phyloP scores from a whole-genome alignment of 2,113 vertebrate genomes.

The Heliornis fulica region DNA sequence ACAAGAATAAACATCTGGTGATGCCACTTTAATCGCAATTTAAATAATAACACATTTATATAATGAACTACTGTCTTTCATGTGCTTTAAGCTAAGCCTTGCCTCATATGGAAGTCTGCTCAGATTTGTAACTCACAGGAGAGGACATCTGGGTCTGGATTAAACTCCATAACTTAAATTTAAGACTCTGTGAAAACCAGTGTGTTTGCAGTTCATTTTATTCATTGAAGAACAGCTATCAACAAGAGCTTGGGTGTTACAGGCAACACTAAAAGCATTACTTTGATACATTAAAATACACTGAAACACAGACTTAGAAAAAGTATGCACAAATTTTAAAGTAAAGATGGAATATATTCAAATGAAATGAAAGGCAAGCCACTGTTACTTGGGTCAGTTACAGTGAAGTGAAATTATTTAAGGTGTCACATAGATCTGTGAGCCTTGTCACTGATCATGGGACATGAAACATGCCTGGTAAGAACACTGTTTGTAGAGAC shows the following conservation, averaged over 20 bases:
- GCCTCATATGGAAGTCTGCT: not conserved
- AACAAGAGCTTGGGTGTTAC: not conserved
- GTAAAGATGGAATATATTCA: not conserved
- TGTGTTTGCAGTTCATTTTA: slow-evolving; percentile 9
- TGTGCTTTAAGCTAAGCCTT: slow-evolving; percentile 26
- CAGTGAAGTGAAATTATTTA: not conserved
- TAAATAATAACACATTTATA: slow-evolving; percentile 42
- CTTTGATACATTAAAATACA: not conserved
- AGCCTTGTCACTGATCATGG: not conserved
- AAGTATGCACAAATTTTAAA: not conserved
- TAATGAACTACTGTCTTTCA: slow-evolving; percentile 39
- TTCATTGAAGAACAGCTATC: slow-evolving; percentile 15
- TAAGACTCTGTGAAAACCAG: not conserved
- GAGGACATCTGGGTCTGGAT: slow-evolving; percentile 22
- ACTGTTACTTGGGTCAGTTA: not conserved
- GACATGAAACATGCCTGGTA: not conserved
- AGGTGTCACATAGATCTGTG: not conserved
- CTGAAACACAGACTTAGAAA: not conserved
- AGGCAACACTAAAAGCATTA: not conserved
- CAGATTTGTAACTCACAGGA: not conserved
- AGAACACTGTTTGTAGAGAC: not conserved
- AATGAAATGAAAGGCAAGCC: not conserved
- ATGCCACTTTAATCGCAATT: not conserved
- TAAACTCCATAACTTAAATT: slow-evolving; percentile 8
- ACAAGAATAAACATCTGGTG: not conserved